phyloP scores from a whole-genome alignment of 2,797 vertebrate species.

The Sebastes matsubarae region DNA sequence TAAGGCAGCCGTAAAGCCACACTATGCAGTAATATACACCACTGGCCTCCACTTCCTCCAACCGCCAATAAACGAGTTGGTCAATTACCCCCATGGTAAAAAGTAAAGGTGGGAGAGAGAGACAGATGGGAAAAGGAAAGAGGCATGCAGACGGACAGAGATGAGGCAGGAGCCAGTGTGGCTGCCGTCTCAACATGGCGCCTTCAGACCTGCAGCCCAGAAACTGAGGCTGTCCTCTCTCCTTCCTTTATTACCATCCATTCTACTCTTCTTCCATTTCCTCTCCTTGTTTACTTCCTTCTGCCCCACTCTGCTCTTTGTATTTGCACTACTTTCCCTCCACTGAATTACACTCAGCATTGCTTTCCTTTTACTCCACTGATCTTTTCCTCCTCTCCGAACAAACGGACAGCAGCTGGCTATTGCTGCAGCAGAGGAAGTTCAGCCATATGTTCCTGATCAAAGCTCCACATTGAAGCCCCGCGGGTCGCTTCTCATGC shows the following conservation, averaged over 20 bases:
- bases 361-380: conserved; percentile 11
- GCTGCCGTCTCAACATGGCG: conserved; percentile 73
- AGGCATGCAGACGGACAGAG: conserved; percentile 11
- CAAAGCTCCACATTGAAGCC: conserved; percentile 52
- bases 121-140: conserved; percentile 25
- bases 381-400: conserved; percentile 10
- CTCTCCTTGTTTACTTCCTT: conserved; percentile 26
- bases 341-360: neutral
- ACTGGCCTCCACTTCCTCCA: conserved; percentile 64
- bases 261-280: conserved; percentile 18
- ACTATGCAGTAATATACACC: conserved; percentile 64
- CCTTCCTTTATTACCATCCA: conserved; percentile 13
- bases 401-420: conserved; percentile 67
- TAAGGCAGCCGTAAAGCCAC: conserved; percentile 63
- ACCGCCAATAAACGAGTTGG: conserved; percentile 67
- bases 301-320: neutral
- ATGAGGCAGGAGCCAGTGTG: conserved; percentile 51
- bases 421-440: conserved; percentile 52
- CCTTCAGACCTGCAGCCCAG: conserved; percentile 51
- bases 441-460: conserved; percentile 71
- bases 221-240: conserved; percentile 10
- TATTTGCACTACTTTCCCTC: neutral
- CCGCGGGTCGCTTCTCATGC: conserved; percentile 50
- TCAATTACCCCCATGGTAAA: conserved; percentile 72
- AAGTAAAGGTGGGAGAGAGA: conserved; percentile 40